Evolutionary conservation across 1,140 invertebrate species (phyloP), one percentile per base, ranked within the genome.

Genomic region (Euwallacea similis): DNA sequence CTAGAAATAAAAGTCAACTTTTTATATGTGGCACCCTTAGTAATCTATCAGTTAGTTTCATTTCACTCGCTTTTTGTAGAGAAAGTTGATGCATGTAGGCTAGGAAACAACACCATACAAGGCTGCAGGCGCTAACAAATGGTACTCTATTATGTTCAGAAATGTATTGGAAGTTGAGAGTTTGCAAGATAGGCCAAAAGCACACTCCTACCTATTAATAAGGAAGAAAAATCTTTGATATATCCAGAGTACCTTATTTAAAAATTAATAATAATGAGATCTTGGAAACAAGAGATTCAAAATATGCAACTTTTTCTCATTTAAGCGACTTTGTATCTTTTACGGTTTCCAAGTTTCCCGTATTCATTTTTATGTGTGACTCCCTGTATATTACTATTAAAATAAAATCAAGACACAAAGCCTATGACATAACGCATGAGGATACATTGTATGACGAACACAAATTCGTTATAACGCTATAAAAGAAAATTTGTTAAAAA

Each of bases 51-150:
- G 42, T 53, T n/a, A 62, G 50, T 72, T 74, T 61, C 8, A 72
- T 72, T 61, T 79, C 60, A 44, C 81, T 75, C 59, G 80, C 72
- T 74, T 83, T 81, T 10, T 66, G 13, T 2, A 85, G 77, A 77
- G 92, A 87, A 53, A 91, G 74, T 71, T 92, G 87, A 80, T 95
- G 93, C 90, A 94, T 93, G 75, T 93, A 94, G 0, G 93, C 90
- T 61, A 95, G 83, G 80, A 93, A 94, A 74, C 89, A 89, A 21
- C 91, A 93, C 93, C 93, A 95, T 69, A 93, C 80, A 60, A 95
- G 86, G 82, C 92, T 94, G 78, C 91, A 93, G 11, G 89, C 79
- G 78, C 92, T 93, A 21, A 93, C 92, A 78, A 93, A 93, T n/a
- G 90, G 86, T 10, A 95, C 91, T 72, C 93, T 85, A 82, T 95